Percentiles rank a stretch among this genome's conserved stretches.
Evolutionary conservation across 1,140 invertebrate genomes (phyloP).

Genomic region (Camponotus floridanus): DNA sequence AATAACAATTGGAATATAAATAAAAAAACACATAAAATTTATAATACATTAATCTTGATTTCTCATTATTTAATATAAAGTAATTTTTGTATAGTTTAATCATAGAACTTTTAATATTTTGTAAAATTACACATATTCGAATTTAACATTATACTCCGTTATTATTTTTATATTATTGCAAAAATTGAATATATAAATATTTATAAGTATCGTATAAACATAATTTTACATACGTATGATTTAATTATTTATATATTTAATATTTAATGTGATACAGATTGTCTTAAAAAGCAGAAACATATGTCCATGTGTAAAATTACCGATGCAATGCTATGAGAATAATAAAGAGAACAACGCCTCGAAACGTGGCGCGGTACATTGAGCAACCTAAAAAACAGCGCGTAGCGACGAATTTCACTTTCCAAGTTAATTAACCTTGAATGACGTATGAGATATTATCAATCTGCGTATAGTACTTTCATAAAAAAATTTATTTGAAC

Average conservation of each 20-base stretch:
- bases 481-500: constrained; percentile 40
- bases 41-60: not conserved
- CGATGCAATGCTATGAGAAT: constrained; percentile 20
- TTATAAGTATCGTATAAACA: not conserved
- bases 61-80: not conserved
- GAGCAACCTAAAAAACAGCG: constrained; percentile 44
- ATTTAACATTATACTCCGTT: not conserved
- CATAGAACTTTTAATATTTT: not conserved
- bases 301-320: not conserved
- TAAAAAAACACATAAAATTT: not conserved
- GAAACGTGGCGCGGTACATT: constrained; percentile 27
- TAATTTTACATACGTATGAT: not conserved
- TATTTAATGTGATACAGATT: no score
- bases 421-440: constrained; percentile 63
- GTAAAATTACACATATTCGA: not conserved
- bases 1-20: not conserved
- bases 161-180: not conserved
- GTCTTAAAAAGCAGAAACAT: not conserved
- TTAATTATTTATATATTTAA: not conserved
- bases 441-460: constrained; percentile 48
- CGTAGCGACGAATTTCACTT: constrained; percentile 60
- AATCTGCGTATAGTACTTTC: constrained; percentile 34
- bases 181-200: not conserved
- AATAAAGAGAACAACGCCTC: constrained; percentile 50
- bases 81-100: not conserved